These are phyloP conservation scores for Ceyx melanurus DNA, from an alignment of 2,113 vertebrate genomes.

Conservation along the genomic window DNA sequence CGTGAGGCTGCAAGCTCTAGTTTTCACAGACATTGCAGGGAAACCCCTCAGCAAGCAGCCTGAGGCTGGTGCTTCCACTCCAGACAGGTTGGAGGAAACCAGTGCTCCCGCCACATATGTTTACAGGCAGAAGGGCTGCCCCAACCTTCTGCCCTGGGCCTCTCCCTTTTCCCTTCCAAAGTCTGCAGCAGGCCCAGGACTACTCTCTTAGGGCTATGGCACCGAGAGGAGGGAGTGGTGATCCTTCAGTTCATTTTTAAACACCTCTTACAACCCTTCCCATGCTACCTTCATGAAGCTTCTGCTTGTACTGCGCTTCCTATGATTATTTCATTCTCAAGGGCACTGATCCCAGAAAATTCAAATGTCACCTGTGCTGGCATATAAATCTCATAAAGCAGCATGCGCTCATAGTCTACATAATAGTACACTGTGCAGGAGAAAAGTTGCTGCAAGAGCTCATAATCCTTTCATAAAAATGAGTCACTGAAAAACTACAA, in stretches of 20 bases:
- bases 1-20: accelerated
- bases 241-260: not conserved
- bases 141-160: accelerated
- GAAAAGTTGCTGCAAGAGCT: not conserved
- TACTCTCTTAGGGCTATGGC: accelerated
- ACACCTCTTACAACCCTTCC: not conserved
- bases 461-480: not conserved
- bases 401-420: not conserved
- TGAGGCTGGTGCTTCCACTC: accelerated
- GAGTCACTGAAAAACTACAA: not conserved
- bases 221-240: accelerated
- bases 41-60: accelerated
- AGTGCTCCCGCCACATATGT: accelerated
- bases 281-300: not conserved
- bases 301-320: not conserved
- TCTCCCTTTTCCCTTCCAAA: not conserved
- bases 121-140: not conserved
- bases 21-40: not conserved
- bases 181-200: not conserved
- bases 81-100: accelerated
- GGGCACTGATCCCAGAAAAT: not conserved
- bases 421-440: not conserved
- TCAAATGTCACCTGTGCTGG: not conserved
- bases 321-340: not conserved
- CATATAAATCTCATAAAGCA: not conserved